Base-by-base conservation (phyloP, 2,888 invertebrate species). In the Tanytarsus gracilentus region DNA sequence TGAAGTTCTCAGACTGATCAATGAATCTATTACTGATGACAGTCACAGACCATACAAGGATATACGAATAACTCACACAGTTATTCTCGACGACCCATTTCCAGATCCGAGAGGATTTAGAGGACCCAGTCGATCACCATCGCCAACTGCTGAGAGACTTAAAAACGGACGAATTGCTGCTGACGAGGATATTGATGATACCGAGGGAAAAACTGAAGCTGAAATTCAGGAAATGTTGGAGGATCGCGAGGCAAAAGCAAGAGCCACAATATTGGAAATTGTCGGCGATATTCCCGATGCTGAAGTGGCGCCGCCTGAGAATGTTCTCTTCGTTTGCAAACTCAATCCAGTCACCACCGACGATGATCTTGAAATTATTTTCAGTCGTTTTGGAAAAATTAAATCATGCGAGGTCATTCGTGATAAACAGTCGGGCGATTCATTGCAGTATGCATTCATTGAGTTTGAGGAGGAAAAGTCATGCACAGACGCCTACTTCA, bases 301-400 rank as follows among this genome's bases (percentile, higher is more conserved):
- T 11, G 97, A 99, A 62, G 88, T 96, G 72, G 94, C 93, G 5
- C 99, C 99, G 0, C 97, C 98, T 6, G 99, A 99, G 76, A 98
- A 99, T 78, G 97, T 99, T 2, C 77, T 99, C 0, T 99, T 99
- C 77, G 94, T 99, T 27, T 99, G 99, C 74, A 99, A 99, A 76
- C 77, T 99, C 18, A 99, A 99, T 77, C 97, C 98, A 1, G 94
- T 99, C 0, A 99, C 99, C 0, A 92, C 85, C 8, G 96, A 96
- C 71, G 97, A 97, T 68, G 96, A 98, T 74, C 77, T 98, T 63
- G 95, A 98, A 77, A 93, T 98, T 23, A 98, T 99, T 66, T 99
- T 99, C 70, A 92, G 94, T 67, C 80, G 98, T 64, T 98, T 97
- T 78, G 98, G 98, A 4, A 84, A 83, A 73, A 93, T 99, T 63